Base-by-base conservation (phyloP, 2,888 invertebrate genomes). In the Timema cristinae region DNA sequence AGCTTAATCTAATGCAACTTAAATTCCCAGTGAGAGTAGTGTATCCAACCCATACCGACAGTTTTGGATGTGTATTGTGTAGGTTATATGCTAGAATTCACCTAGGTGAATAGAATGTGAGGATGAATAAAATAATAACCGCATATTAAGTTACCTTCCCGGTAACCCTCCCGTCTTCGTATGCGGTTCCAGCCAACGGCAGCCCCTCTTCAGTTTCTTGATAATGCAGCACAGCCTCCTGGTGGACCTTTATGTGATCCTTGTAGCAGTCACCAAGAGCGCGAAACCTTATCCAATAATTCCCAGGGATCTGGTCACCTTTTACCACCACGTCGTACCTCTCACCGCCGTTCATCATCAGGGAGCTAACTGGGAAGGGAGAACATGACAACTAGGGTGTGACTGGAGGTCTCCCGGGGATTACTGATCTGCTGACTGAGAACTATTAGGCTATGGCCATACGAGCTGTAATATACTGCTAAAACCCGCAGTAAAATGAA, bases 301-400 rank as follows among this genome's bases (percentile, higher is more conserved):
- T 82, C 4, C 77, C 81, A 13, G 78, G 73, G 5, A 76, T 75
- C 71, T 82, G 80, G 73, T 80, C 77, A 7, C 84, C 81, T 11
- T 77, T 75, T 7, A 85, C 71, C 51, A 85, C 81, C 70, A 85
- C 82, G 76, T 85, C 85, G 78, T 81, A 84, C 71, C 85, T 77
- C 74, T 85, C 85, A 4, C 86, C 86, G 13, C 83, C 82, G 75
- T 82, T 82, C 72, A 83, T 80, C 49, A 84, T 79, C 49, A 82
- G 75, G 0, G 81, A 78, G 61, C 82, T 81, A 49, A 80, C 81
- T 79, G 52, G 11, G 71, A 50, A 8, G 11, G 6, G n/a, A 71
- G n/a, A 2, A 47, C 10, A n/a, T 11, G 66, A 15, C n/a, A 51
- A 63, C 47, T 15, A 66, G 63, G 11, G 13, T 63, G 50, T 13